These are phyloP conservation scores for Sminthurinus aureus DNA, from an alignment of 2,888 invertebrate species.

Conservation along the genomic window DNA sequence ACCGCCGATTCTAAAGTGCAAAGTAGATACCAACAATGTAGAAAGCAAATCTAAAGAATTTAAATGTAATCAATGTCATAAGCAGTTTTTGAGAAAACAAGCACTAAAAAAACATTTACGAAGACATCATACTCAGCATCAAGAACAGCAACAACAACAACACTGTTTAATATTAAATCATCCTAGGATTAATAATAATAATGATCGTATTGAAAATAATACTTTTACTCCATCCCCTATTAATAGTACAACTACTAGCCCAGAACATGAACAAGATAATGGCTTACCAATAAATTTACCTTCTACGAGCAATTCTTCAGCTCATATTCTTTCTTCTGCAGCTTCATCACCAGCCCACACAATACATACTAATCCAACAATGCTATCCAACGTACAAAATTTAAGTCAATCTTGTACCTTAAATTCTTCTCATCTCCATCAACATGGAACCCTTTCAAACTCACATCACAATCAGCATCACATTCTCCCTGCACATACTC, in stretches of 20 bases:
- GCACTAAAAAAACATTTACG: conserved; percentile 44
- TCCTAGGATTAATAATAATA: not conserved
- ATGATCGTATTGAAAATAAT: not conserved
- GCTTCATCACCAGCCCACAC: conserved; percentile 18
- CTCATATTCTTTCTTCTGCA: conserved; percentile 1
- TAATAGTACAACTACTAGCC: too few relatives aligned
- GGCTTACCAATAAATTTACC: not conserved
- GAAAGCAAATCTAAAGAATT: not conserved
- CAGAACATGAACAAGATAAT: conserved; percentile 10
- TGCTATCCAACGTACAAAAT: too few relatives aligned
- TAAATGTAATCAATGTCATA: conserved; percentile 30
- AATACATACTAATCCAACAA: not conserved
- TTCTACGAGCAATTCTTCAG: conserved; percentile 10
- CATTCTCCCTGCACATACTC: conserved; percentile 17
- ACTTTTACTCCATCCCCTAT: conserved; percentile 5
- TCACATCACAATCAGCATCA: conserved; percentile 15
- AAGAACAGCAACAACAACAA: too few relatives aligned
- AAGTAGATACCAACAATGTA: not conserved
- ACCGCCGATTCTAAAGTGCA: not conserved
- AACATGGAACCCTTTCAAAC: conserved; percentile 6
- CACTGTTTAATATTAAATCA: not conserved
- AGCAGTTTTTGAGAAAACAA: conserved; percentile 41
- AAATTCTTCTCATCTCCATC: not conserved
- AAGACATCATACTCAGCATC: too few relatives aligned
- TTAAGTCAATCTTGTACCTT: not conserved